These are phyloP conservation scores for Siniperca knerii DNA, from an alignment of 2,113 vertebrate species.

Conservation along the genomic window DNA sequence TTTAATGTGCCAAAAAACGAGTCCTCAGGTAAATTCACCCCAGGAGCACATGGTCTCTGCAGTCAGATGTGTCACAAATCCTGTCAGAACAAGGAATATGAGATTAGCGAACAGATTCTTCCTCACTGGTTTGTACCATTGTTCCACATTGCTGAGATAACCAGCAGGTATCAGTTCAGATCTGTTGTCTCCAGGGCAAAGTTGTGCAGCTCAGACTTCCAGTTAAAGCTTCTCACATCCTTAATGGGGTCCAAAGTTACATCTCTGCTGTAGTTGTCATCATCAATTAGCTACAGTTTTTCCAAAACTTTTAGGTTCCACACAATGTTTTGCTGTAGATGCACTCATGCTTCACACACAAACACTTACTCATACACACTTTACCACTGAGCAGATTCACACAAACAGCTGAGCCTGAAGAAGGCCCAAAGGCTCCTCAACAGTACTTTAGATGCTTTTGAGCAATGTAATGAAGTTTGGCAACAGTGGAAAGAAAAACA, in stretches of 20 bases:
- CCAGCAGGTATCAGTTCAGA: constrained; percentile 18
- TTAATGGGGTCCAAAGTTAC: constrained; percentile 19
- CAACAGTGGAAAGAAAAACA: background rate
- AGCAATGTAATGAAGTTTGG: background rate
- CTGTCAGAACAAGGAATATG: constrained; percentile 46
- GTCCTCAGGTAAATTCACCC: constrained; percentile 58
- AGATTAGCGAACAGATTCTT: constrained; percentile 33
- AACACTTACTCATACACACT: constrained; percentile 14
- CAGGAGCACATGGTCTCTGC: constrained; percentile 51
- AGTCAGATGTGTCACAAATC: constrained; percentile 41
- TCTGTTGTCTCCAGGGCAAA: background rate
- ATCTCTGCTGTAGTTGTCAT: background rate
- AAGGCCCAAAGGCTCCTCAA: constrained; percentile 7
- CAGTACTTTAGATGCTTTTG: background rate
- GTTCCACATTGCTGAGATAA: constrained; percentile 37
- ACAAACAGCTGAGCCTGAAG: constrained; percentile 20
- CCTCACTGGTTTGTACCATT: constrained; percentile 1
- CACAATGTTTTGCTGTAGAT: constrained; percentile 7
- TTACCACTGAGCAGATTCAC: constrained; percentile 10
- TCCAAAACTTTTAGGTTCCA: constrained; percentile 12
- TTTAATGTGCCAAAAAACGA: constrained; percentile 60
- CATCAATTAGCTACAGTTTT: constrained; percentile 2
- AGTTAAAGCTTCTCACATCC: constrained; percentile 13
- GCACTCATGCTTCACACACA: background rate
- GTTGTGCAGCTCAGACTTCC: constrained; percentile 2